A percentile compares a stretch with the other conserved stretches of the same genome.
Conservation (phyloP, 2,113 vertebrate species). For the Sceloporus undulatus region DNA sequence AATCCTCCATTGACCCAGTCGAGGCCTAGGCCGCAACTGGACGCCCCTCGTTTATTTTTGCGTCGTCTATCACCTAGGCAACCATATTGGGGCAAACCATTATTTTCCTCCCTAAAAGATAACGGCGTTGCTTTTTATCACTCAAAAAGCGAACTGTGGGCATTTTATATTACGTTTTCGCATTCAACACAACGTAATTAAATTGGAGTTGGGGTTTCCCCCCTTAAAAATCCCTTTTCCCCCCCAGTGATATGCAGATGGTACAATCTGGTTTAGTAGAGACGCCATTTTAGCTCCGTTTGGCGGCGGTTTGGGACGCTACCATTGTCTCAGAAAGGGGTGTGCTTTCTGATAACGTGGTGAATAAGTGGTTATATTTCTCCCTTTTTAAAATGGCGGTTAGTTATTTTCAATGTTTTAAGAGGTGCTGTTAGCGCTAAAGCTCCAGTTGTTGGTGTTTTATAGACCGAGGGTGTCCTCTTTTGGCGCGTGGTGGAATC, state of each 20-base stretch:
- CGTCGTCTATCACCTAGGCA: conserved; percentile 41
- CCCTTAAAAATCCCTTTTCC: too few species aligned
- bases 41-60: background rate
- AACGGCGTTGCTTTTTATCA: background rate
- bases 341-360: background rate
- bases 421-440: too few species aligned
- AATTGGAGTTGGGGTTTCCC: too few species aligned
- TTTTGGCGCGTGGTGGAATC: background rate
- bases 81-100: conserved; percentile 58
- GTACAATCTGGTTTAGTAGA: background rate
- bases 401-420: background rate
- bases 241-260: background rate
- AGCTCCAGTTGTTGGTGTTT: too few species aligned
- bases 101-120: background rate
- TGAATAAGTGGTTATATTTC: background rate
- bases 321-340: conserved; percentile 3
- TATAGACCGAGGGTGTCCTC: background rate
- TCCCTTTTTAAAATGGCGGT: background rate
- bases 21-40: too few species aligned
- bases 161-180: too few species aligned
- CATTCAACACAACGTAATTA: too few species aligned
- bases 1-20: too few species aligned
- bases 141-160: too few species aligned
- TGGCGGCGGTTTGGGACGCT: background rate
- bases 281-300: background rate